A percentile compares a stretch with the other conserved stretches of the same genome.
Evolutionary conservation across 2,888 invertebrate genomes (phyloP).

Genomic region (Orchestes rusci): DNA sequence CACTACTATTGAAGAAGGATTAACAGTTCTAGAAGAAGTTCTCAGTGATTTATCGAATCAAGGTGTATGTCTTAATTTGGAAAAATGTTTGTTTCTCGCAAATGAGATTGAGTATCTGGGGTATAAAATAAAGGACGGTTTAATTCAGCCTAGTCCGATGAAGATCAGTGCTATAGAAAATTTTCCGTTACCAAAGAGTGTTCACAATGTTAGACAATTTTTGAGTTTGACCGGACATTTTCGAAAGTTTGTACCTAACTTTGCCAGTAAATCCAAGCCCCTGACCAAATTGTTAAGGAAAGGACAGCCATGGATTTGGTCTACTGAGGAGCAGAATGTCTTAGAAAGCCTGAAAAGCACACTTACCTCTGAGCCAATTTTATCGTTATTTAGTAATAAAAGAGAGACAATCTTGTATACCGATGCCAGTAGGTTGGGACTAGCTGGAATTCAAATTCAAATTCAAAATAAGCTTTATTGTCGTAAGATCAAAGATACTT

Average conservation of each 20-base stretch:
- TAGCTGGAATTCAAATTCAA: no score
- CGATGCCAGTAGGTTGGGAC: conserved; percentile 24
- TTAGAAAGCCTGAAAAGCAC: conserved; percentile 23
- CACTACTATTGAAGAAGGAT: no score
- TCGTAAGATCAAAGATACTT: no score
- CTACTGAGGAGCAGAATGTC: conserved; percentile 19
- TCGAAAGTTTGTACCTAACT: conserved; percentile 27
- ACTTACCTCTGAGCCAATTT: conserved; percentile 20
- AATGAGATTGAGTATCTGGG: no score
- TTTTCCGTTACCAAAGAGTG: conserved; percentile 30
- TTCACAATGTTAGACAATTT: conserved; percentile 29
- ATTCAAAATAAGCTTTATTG: no score
- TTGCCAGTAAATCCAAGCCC: conserved; percentile 22
- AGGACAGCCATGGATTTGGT: no score
- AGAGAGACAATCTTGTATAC: conserved; percentile 16
- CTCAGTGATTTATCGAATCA: no score
- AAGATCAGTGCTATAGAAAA: conserved; percentile 30
- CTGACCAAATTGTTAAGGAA: no score
- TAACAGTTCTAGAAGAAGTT: no score
- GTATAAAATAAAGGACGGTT: no score
- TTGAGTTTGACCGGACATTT: conserved; percentile 30
- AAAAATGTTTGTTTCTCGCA: no score
- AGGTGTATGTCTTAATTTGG: no score
- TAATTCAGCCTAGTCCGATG: conserved; percentile 28
- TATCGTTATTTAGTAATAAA: conserved; percentile 6